These are phyloP conservation scores for Helicoverpa zea DNA, from an alignment of 1,140 invertebrate species.

Conservation along the genomic window DNA sequence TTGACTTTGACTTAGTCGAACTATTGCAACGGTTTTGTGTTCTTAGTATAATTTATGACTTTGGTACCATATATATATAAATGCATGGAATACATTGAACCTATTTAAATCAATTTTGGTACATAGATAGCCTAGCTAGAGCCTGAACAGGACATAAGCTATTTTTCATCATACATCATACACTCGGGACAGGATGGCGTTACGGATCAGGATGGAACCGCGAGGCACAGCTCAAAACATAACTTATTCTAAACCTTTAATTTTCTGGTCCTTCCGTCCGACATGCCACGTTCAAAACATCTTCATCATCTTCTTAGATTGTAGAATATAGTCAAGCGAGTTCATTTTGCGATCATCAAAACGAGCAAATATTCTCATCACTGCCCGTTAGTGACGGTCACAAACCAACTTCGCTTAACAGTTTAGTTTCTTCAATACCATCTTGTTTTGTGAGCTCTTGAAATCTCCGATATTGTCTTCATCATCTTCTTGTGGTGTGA, in stretches of 20 bases:
- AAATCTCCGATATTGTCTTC: background rate
- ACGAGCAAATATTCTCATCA: conserved; percentile 82
- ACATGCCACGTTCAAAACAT: background rate
- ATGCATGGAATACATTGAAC: no score
- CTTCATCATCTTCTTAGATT: conserved; percentile 7
- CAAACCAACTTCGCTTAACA: conserved; percentile 87
- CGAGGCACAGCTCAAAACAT: no score
- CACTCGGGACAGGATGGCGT: no score
- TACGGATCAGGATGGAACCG: no score
- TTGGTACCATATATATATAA: no score
- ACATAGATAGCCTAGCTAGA: no score
- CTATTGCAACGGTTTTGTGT: no score
- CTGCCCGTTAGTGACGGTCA: conserved; percentile 88
- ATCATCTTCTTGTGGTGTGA: background rate
- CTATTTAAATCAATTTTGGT: no score
- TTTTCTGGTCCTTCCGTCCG: background rate
- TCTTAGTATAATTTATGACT: no score
- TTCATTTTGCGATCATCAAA: conserved; percentile 88
- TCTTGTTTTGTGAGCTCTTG: conserved; percentile 2
- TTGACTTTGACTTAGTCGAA: no score
- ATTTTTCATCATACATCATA: no score
- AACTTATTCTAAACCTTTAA: background rate
- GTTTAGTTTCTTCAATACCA: conserved; percentile 12
- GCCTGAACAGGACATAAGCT: no score
- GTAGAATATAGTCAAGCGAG: conserved; percentile 84